Percentiles rank a stretch among this genome's conserved stretches.
These are phyloP conservation scores for Drosophila leonis DNA, from an alignment of 2,888 invertebrate species.

Conservation along the genomic window DNA sequence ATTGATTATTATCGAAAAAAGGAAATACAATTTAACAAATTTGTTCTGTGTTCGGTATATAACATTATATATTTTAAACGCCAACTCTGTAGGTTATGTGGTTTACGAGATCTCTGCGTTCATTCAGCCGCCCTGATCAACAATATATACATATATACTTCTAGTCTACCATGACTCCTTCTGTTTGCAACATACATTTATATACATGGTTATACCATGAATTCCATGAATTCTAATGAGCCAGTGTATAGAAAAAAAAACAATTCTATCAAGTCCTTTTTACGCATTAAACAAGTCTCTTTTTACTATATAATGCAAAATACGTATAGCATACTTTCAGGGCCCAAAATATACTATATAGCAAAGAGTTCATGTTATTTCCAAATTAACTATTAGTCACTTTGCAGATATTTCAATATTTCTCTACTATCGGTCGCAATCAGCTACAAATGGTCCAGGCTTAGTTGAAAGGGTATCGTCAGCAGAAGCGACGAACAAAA, in stretches of 20 bases:
- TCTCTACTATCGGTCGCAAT: neutral
- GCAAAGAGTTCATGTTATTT: neutral
- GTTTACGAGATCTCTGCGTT: too few species aligned
- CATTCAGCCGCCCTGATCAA: too few species aligned
- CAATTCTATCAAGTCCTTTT: slow-evolving; percentile 8
- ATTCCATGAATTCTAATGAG: too few species aligned
- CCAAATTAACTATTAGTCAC: neutral
- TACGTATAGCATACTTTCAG: slow-evolving; percentile 49
- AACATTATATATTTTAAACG: too few species aligned
- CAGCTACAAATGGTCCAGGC: neutral
- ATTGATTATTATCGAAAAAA: too few species aligned
- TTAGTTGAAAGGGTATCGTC: slow-evolving; percentile 32
- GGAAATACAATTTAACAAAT: too few species aligned
- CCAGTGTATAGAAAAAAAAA: neutral
- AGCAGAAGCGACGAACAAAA: slow-evolving; percentile 36
- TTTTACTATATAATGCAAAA: neutral
- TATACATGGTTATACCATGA: too few species aligned
- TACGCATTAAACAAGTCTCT: neutral
- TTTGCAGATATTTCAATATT: neutral
- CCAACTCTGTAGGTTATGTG: too few species aligned
- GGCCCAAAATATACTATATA: neutral
- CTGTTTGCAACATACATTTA: too few species aligned
- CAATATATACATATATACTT: too few species aligned
- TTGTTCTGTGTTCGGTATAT: too few species aligned
- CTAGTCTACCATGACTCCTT: too few species aligned